Conservation (phyloP, 2,888 invertebrate species). For the Synergus gifuensis region DNA sequence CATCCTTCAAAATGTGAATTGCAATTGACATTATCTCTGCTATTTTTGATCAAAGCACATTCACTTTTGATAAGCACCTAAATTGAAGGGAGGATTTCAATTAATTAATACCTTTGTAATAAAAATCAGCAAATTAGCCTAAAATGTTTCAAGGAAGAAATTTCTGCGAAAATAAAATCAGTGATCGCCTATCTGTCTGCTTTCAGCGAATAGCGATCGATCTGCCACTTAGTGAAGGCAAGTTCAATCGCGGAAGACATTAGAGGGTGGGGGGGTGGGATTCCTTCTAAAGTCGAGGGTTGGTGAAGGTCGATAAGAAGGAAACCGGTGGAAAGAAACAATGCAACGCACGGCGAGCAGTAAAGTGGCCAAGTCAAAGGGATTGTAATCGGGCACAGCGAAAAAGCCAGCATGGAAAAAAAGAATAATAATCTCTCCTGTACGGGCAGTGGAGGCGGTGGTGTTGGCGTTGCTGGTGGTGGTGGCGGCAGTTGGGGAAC, state of each 20-base stretch:
- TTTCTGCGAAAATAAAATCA: background rate
- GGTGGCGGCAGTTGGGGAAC: conserved; percentile 61
- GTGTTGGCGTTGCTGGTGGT: conserved; percentile 48
- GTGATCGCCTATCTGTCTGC: background rate
- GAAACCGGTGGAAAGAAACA: conserved; percentile 59
- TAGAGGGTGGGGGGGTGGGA: conserved; percentile 18
- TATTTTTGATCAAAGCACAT: too few species aligned
- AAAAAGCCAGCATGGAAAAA: conserved; percentile 26
- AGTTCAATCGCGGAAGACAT: conserved; percentile 28
- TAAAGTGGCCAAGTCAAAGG: conserved; percentile 72
- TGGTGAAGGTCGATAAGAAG: conserved; percentile 38
- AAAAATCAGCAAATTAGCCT: too few species aligned
- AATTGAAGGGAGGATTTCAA: too few species aligned
- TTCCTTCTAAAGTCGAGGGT: conserved; percentile 31
- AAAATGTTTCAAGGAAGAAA: background rate
- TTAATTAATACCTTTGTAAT: too few species aligned
- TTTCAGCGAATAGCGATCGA: conserved; percentile 23
- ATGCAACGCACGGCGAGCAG: conserved; percentile 59
- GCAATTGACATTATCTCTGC: background rate
- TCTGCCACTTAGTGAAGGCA: conserved; percentile 28
- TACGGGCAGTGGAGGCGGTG: conserved; percentile 49
- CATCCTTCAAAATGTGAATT: background rate
- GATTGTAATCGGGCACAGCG: conserved; percentile 66
- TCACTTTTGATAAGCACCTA: too few species aligned
- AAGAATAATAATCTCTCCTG: conserved; percentile 62